These are phyloP conservation scores for Zophobas morio DNA, from an alignment of 1,140 invertebrate species.

Conservation along the genomic window DNA sequence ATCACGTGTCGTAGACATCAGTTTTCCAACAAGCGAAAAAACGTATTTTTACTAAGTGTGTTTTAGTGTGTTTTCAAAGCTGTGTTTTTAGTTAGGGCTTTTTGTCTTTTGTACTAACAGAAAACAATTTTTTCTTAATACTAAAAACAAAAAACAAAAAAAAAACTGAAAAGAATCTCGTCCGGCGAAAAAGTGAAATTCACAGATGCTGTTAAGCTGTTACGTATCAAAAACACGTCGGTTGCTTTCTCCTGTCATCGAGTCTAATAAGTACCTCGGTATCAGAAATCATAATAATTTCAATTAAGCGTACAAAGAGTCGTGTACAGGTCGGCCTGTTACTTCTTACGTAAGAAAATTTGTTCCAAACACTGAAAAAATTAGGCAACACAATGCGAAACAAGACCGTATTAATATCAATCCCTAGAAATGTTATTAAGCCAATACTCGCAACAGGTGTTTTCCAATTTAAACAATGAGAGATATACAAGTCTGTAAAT, in stretches of 20 bases:
- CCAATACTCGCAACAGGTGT: slow-evolving; percentile 28
- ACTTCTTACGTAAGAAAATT: slow-evolving; percentile 2
- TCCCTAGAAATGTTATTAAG: slow-evolving; percentile 37
- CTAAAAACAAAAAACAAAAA: too few species aligned
- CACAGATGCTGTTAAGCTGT: too few species aligned
- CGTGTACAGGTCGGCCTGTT: neutral
- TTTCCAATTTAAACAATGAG: slow-evolving; percentile 30
- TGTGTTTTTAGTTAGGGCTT: too few species aligned
- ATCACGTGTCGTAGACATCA: too few species aligned
- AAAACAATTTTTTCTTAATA: too few species aligned
- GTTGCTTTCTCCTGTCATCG: neutral
- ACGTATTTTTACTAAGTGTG: too few species aligned
- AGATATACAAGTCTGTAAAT: slow-evolving; percentile 42
- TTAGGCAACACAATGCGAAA: slow-evolving; percentile 19
- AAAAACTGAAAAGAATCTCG: too few species aligned
- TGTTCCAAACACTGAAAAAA: slow-evolving; percentile 17
- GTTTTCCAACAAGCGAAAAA: too few species aligned
- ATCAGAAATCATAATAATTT: slow-evolving; percentile 12
- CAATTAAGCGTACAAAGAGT: slow-evolving; percentile 11
- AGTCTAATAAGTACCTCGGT: slow-evolving; percentile 4
- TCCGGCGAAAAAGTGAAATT: too few species aligned
- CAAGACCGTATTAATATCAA: slow-evolving; percentile 30
- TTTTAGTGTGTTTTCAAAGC: too few species aligned
- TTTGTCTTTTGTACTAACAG: too few species aligned
- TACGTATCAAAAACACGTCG: too few species aligned